phyloP scores from a whole-genome alignment of 2,888 invertebrate species.

The Ernsta delagoae region DNA sequence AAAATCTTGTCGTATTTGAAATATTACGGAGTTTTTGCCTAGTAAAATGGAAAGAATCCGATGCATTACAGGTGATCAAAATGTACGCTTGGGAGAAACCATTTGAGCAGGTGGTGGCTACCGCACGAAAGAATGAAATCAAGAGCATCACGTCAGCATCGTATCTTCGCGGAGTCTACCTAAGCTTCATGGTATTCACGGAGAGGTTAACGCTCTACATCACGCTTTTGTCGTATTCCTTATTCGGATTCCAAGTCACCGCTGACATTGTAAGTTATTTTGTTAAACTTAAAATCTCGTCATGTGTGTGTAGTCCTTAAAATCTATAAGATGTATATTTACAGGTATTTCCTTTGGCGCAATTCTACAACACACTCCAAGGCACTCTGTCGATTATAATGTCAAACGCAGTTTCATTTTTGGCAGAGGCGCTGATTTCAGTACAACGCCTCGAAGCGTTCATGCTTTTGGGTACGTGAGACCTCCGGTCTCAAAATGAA shows the following conservation, averaged over 20 bases:
- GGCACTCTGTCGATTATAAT: conserved; percentile 86
- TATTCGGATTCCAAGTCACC: conserved; percentile 86
- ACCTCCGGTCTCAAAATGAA: conserved; percentile 46
- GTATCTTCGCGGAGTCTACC: conserved; percentile 87
- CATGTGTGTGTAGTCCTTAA: conserved; percentile 2
- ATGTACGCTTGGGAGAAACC: conserved; percentile 99
- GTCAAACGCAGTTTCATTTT: conserved; percentile 84
- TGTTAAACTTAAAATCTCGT: background rate
- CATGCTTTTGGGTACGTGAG: conserved; percentile 81
- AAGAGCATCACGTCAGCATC: conserved; percentile 86
- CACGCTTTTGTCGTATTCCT: conserved; percentile 90
- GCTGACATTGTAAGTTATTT: conserved; percentile 80
- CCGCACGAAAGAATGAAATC: conserved; percentile 89
- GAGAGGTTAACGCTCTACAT: conserved; percentile 93
- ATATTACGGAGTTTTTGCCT: background rate
- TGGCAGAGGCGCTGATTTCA: conserved; percentile 86
- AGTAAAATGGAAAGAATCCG: background rate
- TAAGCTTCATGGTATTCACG: conserved; percentile 92
- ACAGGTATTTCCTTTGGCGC: conserved; percentile 86
- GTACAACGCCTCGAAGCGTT: conserved; percentile 86
- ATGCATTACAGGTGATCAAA: conserved; percentile 91
- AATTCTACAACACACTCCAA: conserved; percentile 87
- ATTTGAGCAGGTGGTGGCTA: conserved; percentile 92
- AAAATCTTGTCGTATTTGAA: background rate
- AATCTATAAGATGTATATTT: conserved; percentile 46